These are phyloP conservation scores for Xylophagus ater DNA, from an alignment of 2,888 invertebrate genomes.

Conservation along the genomic window DNA sequence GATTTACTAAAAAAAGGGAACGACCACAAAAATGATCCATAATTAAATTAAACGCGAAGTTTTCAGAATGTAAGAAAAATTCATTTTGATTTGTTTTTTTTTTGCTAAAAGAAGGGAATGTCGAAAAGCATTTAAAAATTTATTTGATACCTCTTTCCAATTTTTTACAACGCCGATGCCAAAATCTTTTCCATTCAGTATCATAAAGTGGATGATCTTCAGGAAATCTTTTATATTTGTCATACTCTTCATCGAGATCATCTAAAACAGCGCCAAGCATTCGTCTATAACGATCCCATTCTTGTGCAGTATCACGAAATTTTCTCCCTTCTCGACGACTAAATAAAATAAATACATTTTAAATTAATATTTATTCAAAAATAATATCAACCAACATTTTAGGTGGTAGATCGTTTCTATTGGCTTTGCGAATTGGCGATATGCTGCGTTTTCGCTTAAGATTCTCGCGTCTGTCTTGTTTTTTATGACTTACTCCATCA, in stretches of 20 bases:
- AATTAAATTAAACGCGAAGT: too few relatives aligned
- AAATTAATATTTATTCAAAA: not conserved
- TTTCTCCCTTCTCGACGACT: not conserved
- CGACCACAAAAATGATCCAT: too few relatives aligned
- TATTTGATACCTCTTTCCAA: slow-evolving; percentile 14
- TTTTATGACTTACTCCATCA: not conserved
- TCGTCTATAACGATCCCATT: slow-evolving; percentile 15
- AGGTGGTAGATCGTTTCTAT: not conserved
- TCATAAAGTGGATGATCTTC: slow-evolving; percentile 16
- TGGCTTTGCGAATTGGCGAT: not conserved
- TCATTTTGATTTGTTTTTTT: too few relatives aligned
- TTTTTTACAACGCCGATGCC: slow-evolving; percentile 11
- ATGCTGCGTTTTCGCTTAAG: not conserved
- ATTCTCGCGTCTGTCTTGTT: not conserved
- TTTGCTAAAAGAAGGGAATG: not conserved
- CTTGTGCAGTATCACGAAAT: slow-evolving; percentile 9
- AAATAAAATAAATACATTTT: too few relatives aligned
- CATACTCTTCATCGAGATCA: slow-evolving; percentile 12
- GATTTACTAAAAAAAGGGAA: too few relatives aligned
- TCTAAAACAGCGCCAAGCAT: slow-evolving; percentile 14
- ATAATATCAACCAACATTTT: not conserved
- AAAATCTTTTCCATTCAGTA: slow-evolving; percentile 16
- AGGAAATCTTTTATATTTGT: slow-evolving; percentile 9
- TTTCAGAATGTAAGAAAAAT: too few relatives aligned
- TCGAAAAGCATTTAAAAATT: not conserved